Base-by-base conservation (phyloP, 2,113 vertebrate genomes). In the Centropus unirufus region DNA sequence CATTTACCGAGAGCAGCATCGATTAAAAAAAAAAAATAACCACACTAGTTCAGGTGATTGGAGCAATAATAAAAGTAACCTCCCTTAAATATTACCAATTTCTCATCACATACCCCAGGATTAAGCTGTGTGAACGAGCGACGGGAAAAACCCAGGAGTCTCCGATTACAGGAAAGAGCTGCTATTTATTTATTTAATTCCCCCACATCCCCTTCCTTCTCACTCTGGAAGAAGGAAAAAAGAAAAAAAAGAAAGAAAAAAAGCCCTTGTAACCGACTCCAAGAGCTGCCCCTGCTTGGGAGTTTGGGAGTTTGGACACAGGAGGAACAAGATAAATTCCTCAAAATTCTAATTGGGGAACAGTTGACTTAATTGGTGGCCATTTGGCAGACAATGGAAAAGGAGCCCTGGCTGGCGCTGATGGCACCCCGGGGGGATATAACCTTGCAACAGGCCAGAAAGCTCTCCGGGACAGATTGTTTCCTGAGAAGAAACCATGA, bases 301-400 rank as follows among this genome's bases (percentile, higher is more conserved):
- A 98, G 98, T 98, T 94, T 75, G 95, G 98, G 98, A 98, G 98
- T 98, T 94, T 75, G 95, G 98, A 98, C 97, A 97, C 98, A 97
- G 90, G 93, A 96, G 98, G 91, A 99, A 98, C 98, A 98, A 98
- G 98, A 98, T 98, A 98, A 98, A 99, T 98, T 98, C 98, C 98
- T 98, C 98, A 98, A 98, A 98, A 99, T 99, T 99, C 98, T 99
- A 99, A 99, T 99, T 99, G 99, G 98, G 98, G 98, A 99, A 98
- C 98, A 98, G 98, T 99, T 99, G 98, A 98, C 98, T 99, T 99
- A 99, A 99, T 99, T 99, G 99, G 98, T 98, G 98, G 98, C 98
- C 98, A 98, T 99, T 99, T 99, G 99, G 98, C 98, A 98, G 98
- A 99, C 98, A 99, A 99, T 99, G 98, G 98, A 97, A 98, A 98